Conservation (phyloP, 2,797 vertebrate genomes). For the Lithobates pipiens region DNA sequence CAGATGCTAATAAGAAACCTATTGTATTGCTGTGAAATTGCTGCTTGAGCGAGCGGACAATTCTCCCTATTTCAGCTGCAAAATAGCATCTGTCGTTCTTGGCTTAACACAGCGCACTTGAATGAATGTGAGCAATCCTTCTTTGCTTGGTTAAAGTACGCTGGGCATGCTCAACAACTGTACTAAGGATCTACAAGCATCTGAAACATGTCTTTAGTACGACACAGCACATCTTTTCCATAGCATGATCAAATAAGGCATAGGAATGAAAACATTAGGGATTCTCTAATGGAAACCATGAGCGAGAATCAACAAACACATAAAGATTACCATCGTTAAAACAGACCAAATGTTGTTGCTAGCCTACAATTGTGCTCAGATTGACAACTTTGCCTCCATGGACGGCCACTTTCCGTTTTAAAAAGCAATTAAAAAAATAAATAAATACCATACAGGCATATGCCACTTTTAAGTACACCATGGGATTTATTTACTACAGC, state of each 20-base stretch:
- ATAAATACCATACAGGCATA: too few relatives aligned
- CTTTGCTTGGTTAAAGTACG: slow-evolving; percentile 81
- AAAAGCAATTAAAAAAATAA: neutral
- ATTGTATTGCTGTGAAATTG: slow-evolving; percentile 69
- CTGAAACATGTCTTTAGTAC: slow-evolving; percentile 84
- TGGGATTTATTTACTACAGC: too few relatives aligned
- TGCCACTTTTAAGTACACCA: too few relatives aligned
- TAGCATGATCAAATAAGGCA: slow-evolving; percentile 84
- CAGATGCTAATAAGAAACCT: slow-evolving; percentile 54
- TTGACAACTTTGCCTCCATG: neutral
- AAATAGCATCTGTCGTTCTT: slow-evolving; percentile 90
- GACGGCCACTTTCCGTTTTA: neutral
- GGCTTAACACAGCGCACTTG: slow-evolving; percentile 80
- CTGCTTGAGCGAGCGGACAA: slow-evolving; percentile 75
- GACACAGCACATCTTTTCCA: slow-evolving; percentile 79
- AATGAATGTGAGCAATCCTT: slow-evolving; percentile 85
- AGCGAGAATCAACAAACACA: neutral
- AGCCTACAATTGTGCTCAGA: neutral
- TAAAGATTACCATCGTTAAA: neutral
- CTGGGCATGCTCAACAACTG: slow-evolving; percentile 91
- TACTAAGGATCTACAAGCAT: slow-evolving; percentile 86
- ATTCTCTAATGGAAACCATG: neutral
- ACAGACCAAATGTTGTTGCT: neutral
- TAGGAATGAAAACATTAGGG: slow-evolving; percentile 17
- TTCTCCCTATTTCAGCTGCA: slow-evolving; percentile 81